These are phyloP conservation scores for Gadopsis marmoratus DNA, from an alignment of 2,797 vertebrate genomes.

Conservation along the genomic window DNA sequence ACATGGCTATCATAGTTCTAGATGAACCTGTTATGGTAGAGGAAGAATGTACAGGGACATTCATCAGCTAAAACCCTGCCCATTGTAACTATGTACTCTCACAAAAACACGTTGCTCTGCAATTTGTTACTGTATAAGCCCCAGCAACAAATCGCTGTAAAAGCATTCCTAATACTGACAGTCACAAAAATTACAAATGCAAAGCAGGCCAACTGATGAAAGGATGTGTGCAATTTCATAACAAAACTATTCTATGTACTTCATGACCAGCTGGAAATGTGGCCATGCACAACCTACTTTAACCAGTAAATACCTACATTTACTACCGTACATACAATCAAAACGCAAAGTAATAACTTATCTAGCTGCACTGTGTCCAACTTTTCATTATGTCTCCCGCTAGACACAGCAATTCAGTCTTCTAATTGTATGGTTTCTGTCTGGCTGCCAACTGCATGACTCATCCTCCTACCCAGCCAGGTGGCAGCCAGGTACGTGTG, in stretches of 20 bases:
- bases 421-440: slow-evolving; percentile 51
- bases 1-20: not conserved
- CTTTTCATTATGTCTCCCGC: slow-evolving; percentile 31
- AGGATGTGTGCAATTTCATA: not conserved
- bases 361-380: not conserved
- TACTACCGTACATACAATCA: slow-evolving; percentile 4
- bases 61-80: not conserved
- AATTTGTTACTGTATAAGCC: not conserved
- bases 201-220: not conserved
- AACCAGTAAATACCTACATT: slow-evolving; percentile 10
- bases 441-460: slow-evolving; percentile 43
- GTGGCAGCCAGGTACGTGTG: slow-evolving; percentile 52
- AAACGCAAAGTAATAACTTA: slow-evolving; percentile 6
- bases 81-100: not conserved
- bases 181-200: not conserved
- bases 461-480: slow-evolving; percentile 51
- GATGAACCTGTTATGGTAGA: not conserved
- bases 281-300: not conserved
- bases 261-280: not conserved
- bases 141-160: not conserved
- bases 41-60: not conserved
- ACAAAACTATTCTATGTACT: not conserved
- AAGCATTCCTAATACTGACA: not conserved
- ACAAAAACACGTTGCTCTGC: not conserved
- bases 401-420: slow-evolving; percentile 25